Evolutionary conservation across 2,113 vertebrate genomes (phyloP).

Genomic region (Nothobranchius kuhntae): DNA sequence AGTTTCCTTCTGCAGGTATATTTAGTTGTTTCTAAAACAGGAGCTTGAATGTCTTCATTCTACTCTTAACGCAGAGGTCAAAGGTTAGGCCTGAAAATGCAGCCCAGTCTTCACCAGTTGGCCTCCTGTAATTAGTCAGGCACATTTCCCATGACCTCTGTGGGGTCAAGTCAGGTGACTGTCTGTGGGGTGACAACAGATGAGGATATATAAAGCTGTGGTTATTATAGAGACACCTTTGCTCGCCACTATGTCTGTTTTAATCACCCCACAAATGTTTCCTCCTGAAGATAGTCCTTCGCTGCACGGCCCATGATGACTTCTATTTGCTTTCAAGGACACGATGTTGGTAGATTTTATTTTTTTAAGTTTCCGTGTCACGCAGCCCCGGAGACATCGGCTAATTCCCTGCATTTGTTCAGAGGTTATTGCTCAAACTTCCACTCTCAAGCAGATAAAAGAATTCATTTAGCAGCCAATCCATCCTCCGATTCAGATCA

Average conservation of each 20-base stretch:
- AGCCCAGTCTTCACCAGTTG: constrained; percentile 64
- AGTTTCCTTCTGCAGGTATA: constrained; percentile 12
- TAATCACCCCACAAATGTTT: constrained; percentile 23
- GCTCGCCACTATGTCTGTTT: neutral
- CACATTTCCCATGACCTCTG: constrained; percentile 71
- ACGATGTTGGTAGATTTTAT: constrained; percentile 20
- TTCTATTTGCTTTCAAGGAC: constrained; percentile 48
- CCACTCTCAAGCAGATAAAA: constrained; percentile 63
- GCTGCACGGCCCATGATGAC: neutral
- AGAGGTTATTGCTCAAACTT: constrained; percentile 61
- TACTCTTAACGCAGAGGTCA: constrained; percentile 43
- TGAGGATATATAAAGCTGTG: constrained; percentile 36
- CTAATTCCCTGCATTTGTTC: constrained; percentile 65
- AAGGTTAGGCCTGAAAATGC: constrained; percentile 63
- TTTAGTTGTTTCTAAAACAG: constrained; percentile 17
- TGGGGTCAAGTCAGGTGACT: constrained; percentile 27
- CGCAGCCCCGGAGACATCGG: constrained; percentile 4
- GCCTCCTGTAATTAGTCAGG: constrained; percentile 59
- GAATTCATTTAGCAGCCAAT: constrained; percentile 69
- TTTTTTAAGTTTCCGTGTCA: constrained; percentile 32
- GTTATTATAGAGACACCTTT: constrained; percentile 25
- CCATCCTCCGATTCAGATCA: constrained; percentile 66
- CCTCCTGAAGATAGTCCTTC: constrained; percentile 6
- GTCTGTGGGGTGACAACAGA: constrained; percentile 35
- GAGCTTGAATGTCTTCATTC: constrained; percentile 48